Base-by-base conservation (phyloP, 1,140 invertebrate species). In the Anastrepha obliqua region DNA sequence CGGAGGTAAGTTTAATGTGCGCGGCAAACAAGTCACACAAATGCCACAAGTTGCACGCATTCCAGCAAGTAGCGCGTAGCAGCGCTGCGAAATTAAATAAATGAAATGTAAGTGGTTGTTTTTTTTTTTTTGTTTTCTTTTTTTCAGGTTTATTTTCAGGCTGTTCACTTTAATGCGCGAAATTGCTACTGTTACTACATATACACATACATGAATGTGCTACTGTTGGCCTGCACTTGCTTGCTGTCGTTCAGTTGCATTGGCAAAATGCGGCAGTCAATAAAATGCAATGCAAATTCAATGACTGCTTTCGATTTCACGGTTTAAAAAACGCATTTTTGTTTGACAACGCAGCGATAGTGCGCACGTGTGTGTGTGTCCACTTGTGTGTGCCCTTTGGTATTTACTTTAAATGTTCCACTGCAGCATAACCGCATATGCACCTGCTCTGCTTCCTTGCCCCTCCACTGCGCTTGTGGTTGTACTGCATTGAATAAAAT, bases 211-310 rank as follows among this genome's bases (percentile, higher is more conserved):
- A 74, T 51, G 17, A 2, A 47, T 17, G 15, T 29, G 74, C 74
- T 58, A 81, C 74, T 55, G 74, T 81, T 58, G 3, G 74, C 74
- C 51, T 29, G 42, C 44, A 81, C n/a, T 81, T 58, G 74, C 20
- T 29, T 20, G 20, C 3, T 11, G 47, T 47, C 44, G 15, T 67
- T 20, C 42, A 42, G 13, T 47, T 74, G 47, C 74, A 55, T 55
- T 81, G 51, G 51, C 55, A 47, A 47, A 44, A 81, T 81, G 74
- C 55, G 74, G 74, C 74, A 58, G 74, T 81, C 74, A 81, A 81
- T 81, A 81, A 81, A 81, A 81, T 81, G 74, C 74, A 81, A 81
- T 81, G 74, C 74, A 81, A 81, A 81, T 81, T 81, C 74, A 81
- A 81, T 81, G 74, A 51, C 47, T 55, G 74, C 74, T 58, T 81